Evolutionary conservation across 2,113 vertebrate genomes (phyloP), one percentile per base, ranked within the genome.

Genomic region (Arothron firmamentum): DNA sequence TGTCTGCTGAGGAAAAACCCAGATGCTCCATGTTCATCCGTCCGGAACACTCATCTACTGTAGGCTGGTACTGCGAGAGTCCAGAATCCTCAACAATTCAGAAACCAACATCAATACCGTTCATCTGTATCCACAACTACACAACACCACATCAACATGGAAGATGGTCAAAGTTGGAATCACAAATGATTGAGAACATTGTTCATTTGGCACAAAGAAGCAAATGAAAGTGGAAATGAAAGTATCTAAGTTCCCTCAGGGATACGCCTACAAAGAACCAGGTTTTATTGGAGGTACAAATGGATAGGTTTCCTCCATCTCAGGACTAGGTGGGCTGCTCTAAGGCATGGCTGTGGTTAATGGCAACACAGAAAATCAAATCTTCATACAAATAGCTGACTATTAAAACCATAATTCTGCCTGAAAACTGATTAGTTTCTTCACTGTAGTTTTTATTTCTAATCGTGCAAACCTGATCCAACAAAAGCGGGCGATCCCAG

Each of bases 271-370:
- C 11, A 12, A 38, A 38, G 34, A 38, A 38, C 2, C 34, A 38
- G 34, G 9, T 38, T 38, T 74, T 62, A 53, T 63, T n/a, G 50
- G 78, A 79, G 74, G 72, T 85, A 78, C 69, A 73, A 57, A 50
- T 56, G n/a, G 31, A 9, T 34, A 38, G 2, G 3, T 38, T 38
- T 11, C 66, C 21, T 65, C 72, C 42, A 60, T 74, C 77, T 85
- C 66, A 62, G 71, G 58, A 76, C 23, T 62, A 69, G 68, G 55
- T 50, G 48, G 75, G 74, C 65, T 72, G 87, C 69, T 50, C 79
- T 85, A 89, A 88, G 84, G 83, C 86, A 85, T 79, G 77, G 86
- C 67, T 74, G 60, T 41, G 70, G 72, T 67, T 66, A 75, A 77
- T 41, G 50, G 69, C 72, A 57, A 69, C 51, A 49, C 17, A 34